These are phyloP conservation scores for Drosophila melanosoma DNA, from an alignment of 2,888 invertebrate species.

Conservation along the genomic window DNA sequence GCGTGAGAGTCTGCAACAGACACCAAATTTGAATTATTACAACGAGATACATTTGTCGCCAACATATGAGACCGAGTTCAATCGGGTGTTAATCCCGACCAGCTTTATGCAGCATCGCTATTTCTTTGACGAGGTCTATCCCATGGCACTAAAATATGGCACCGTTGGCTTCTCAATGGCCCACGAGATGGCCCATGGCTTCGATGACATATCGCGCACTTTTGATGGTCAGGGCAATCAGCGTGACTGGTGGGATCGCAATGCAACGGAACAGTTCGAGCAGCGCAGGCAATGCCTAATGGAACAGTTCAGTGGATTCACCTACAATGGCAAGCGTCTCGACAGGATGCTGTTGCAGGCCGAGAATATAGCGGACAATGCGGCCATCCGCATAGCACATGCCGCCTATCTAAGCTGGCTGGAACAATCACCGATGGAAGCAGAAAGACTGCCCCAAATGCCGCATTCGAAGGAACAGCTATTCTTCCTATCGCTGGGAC, in stretches of 20 bases:
- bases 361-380: constrained; percentile 83
- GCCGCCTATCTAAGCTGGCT: constrained; percentile 78
- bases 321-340: constrained; percentile 52
- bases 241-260: constrained; percentile 78
- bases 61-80: constrained; percentile 68
- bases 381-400: constrained; percentile 80
- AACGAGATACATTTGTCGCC: constrained; percentile 60
- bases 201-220: constrained; percentile 75
- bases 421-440: constrained; percentile 19
- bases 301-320: constrained; percentile 69
- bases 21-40: constrained; percentile 55
- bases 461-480: constrained; percentile 73
- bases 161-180: constrained; percentile 80
- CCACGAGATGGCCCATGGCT: constrained; percentile 82
- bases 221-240: constrained; percentile 76
- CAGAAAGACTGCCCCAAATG: constrained; percentile 72
- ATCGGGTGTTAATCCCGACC: constrained; percentile 74
- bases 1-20: constrained; percentile 52
- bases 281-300: constrained; percentile 73
- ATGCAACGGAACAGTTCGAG: constrained; percentile 68
- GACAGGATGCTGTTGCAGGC: constrained; percentile 56
- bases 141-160: constrained; percentile 76
- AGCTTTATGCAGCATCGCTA: constrained; percentile 78
- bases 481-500: constrained; percentile 81
- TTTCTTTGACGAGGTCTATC: constrained; percentile 79